Conservation (phyloP, 2,113 vertebrate species). For the Phylloscopus trochiloides region DNA sequence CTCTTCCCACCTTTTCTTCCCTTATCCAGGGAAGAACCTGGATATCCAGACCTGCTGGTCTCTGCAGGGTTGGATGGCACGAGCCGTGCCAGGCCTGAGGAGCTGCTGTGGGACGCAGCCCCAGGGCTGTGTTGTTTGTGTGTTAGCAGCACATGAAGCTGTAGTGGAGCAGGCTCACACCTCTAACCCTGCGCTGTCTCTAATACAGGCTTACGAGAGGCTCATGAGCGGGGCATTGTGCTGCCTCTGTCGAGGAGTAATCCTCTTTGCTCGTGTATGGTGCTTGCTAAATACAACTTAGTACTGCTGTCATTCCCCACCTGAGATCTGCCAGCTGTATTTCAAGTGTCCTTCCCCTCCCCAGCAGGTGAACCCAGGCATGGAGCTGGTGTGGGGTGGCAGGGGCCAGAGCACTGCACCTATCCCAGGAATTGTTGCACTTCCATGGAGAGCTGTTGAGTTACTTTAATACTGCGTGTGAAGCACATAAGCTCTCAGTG, state of each 20-base stretch:
- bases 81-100: not conserved
- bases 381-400: not conserved
- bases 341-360: not conserved
- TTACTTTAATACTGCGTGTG: not conserved
- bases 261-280: slow-evolving; percentile 9
- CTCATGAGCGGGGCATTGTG: slow-evolving; percentile 16
- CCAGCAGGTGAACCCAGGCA: not conserved
- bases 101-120: not conserved
- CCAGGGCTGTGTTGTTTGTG: not conserved
- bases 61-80: not conserved
- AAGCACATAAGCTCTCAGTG: not conserved
- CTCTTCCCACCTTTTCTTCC: too few species aligned
- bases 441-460: not conserved
- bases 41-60: not conserved
- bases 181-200: not conserved
- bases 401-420: fast-evolving
- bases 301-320: not conserved
- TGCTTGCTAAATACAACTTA: not conserved
- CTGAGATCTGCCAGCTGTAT: not conserved
- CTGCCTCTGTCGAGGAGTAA: not conserved
- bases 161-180: not conserved
- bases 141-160: not conserved
- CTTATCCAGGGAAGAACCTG: too few species aligned
- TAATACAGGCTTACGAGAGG: slow-evolving; percentile 19
- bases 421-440: not conserved